Evolutionary conservation across 2,888 invertebrate genomes (phyloP), one percentile per base, ranked within the genome.

Genomic region (Melieria picta): DNA sequence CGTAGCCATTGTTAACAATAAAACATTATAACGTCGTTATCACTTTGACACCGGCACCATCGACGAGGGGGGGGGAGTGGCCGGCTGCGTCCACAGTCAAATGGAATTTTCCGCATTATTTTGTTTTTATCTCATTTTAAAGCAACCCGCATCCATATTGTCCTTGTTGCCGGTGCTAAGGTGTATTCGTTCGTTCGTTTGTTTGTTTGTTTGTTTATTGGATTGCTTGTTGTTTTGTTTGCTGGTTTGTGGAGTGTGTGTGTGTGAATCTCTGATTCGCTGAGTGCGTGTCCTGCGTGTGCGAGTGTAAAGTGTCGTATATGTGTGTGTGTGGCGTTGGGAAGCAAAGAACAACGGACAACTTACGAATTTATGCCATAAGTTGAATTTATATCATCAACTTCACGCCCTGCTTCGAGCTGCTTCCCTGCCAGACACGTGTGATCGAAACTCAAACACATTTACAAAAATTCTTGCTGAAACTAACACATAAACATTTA

Each of bases 1-100:
- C 45, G 61, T 60, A 42, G 52, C 48, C 48, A 47, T 57, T 57
- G 47, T 48, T 45, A 61, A 43, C 73, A 72, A 74, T 76, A 76
- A 74, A 73, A 73, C 72, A 74, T 76, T 74, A 74, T 72, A 76
- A 76, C 68, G 69, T 73, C 74, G 76, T 76, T 76, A 76, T 72
- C 76, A 70, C 74, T 66, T 70, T 70, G 68, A 65, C 71, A 70
- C 69, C 68, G 2, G 30, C 30, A 2, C 30, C 30, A 2, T 2
- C 30, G 30, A 30, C 30, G 0, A 2, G 30, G 16, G 16, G 5
- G n/a, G 45, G 45, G 7, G 43, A 4, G 45, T 45, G 60, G 5
- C n/a, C 4, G 9, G 30, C 30, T 30, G 30, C 30, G 30, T 30
- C 30, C 48, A 55, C 52, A 47, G 47, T 58, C 47, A 60, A 56